Base-by-base conservation (phyloP, 2,888 invertebrate genomes). In the Luffia ferchaultella region DNA sequence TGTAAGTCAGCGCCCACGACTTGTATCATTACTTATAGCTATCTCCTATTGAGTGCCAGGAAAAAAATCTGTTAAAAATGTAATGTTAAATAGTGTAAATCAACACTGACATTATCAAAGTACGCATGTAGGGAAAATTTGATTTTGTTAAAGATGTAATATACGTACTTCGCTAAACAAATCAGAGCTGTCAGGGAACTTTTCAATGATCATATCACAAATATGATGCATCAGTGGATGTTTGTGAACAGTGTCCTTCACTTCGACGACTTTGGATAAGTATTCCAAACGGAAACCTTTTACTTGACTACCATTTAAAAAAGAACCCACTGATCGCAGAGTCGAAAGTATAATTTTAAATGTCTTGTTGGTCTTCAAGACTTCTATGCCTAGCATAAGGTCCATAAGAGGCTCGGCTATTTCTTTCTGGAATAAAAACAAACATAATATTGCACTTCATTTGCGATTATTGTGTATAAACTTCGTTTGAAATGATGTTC, bases 351-450 rank as follows among this genome's bases (percentile, higher is more conserved):
- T 97, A 55, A 93, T 93, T 73, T 94, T 92, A 84, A 99, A 98
- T 40, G 98, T 99, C 77, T 92, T 92, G 79, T 97, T 98, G 55
- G 89, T 87, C 76, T 92, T 92, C 57, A 99, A 82, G 54, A 95
- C 90, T 75, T 96, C 96, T 70, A 98, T 92, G 53, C 98, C 98
- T 73, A 95, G 93, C 84, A 99, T 99, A 62, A 99, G 85, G 85
- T 99, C 99, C 96, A 97, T 97, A 62, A 99, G 83, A 45, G 98
- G 98, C 80, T 99, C 99, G 49, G 97, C 97, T 67, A 99, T 94
- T 89, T 99, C 99, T 90, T 95, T 88, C 86, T 87, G 70, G 42
- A 70, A 65, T 51, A n/a, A n/a, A n/a, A 50, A 50, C 16, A 44
- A n/a, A n/a, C n/a, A n/a, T n/a, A n/a, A n/a, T n/a, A n/a, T n/a